Evolutionary conservation across 2,888 invertebrate genomes (phyloP).

Genomic region (Cynaeus angustus): DNA sequence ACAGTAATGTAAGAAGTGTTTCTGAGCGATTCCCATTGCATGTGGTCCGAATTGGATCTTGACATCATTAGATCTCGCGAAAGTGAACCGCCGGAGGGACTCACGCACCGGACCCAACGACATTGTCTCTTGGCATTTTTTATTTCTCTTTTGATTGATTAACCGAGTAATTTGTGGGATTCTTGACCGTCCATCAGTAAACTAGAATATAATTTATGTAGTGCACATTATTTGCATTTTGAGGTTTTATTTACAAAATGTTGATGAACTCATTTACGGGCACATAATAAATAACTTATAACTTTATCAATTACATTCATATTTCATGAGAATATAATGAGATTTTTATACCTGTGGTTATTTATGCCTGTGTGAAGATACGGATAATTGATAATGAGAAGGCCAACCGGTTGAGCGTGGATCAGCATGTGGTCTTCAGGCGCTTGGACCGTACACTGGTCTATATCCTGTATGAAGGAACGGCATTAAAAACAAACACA

Average conservation of each 20-base stretch:
- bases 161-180: not conserved
- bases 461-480: constrained; percentile 50
- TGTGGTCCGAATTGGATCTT: constrained; percentile 52
- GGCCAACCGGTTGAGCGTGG: constrained; percentile 55
- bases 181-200: not conserved
- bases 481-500: constrained; percentile 53
- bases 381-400: constrained; percentile 68
- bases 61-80: constrained; percentile 53
- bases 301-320: constrained; percentile 66
- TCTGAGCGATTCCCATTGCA: constrained; percentile 51
- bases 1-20: constrained; percentile 50
- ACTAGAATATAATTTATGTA: constrained; percentile 29
- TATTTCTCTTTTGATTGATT: constrained; percentile 49
- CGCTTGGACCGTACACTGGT: constrained; percentile 51
- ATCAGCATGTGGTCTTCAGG: constrained; percentile 55
- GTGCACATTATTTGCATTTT: constrained; percentile 37
- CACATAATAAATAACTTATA: constrained; percentile 54
- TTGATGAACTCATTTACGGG: constrained; percentile 53
- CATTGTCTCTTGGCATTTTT: constrained; percentile 51
- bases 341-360: constrained; percentile 67
- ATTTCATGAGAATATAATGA: constrained; percentile 67
- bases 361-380: constrained; percentile 67
- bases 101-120: constrained; percentile 51
- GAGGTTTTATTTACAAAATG: constrained; percentile 50
- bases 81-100: constrained; percentile 49